Evolutionary conservation across 2,888 invertebrate species (phyloP), one percentile per base, ranked within the genome.

Genomic region (Tromatobia lineatoria): DNA sequence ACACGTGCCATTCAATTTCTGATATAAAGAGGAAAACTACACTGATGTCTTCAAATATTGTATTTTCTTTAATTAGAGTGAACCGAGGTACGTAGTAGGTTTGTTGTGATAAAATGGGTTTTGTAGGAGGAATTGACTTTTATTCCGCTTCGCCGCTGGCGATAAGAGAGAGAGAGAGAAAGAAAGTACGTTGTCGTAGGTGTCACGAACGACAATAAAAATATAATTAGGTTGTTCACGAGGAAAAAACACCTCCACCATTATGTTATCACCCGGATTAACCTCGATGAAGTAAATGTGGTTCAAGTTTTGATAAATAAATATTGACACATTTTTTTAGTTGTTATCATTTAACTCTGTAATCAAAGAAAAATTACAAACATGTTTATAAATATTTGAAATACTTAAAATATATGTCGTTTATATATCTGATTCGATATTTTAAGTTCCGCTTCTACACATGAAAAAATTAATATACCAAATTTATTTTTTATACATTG

Each of bases 151-250:
- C 59, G 18, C 34, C 6, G 59, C 15, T 4, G 59, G 59, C 15
- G 29, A 61, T 34, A 61, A 25, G 59, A n/a, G n/a, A 61, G 57
- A 25, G n/a, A n/a, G n/a, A n/a, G n/a, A n/a, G n/a, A n/a, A n/a
- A n/a, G n/a, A n/a, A n/a, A n/a, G 11, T 15, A 25, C 29, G 29
- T 57, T 57, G 2, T 57, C 57, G 15, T 15, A 29, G 57, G 25
- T 57, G 13, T 57, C 57, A 57, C 4, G 13, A 54, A 54, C 20
- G 3, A 25, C 15, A 57, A 52, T 8, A 18, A 61, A 61, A 8
- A 61, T n/a, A 15, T n/a, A 61, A 61, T 61, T 61, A 34, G 59
- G 15, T 29, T n/a, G n/a, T 61, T 34, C 29, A 18, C 34, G 34
- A n/a, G 7, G n/a, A 34, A 34, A 34, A 61, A 61, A 61, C 4